Conservation (phyloP, 2,797 vertebrate species). For the Spea hammondii region DNA sequence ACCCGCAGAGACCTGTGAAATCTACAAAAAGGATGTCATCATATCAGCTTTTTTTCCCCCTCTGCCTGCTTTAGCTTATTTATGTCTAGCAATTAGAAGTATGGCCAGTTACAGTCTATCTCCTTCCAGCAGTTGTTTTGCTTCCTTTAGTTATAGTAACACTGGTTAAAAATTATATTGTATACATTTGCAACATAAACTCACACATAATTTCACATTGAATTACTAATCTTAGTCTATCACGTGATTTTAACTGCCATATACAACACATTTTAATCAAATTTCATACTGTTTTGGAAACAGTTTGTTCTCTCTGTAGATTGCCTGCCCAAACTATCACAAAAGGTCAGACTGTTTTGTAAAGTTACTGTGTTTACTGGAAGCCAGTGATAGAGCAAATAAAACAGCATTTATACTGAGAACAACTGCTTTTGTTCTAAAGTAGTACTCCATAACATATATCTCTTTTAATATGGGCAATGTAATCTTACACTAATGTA, state of each 20-base stretch:
- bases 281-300: neutral
- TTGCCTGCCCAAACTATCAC: neutral
- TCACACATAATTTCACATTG: neutral
- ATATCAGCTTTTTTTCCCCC: neutral
- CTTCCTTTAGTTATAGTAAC: neutral
- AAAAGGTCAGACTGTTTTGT: too few relatives aligned
- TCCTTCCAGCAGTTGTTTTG: constrained; percentile 15
- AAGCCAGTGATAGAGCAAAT: too few relatives aligned
- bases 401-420: too few relatives aligned
- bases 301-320: neutral
- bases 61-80: constrained; percentile 18
- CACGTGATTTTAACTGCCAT: neutral
- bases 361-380: too few relatives aligned
- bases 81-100: constrained; percentile 7
- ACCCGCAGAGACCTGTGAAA: constrained; percentile 8
- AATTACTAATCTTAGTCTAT: neutral
- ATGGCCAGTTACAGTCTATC: constrained; percentile 5
- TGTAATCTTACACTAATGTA: too few relatives aligned
- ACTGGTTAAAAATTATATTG: neutral
- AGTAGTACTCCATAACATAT: too few relatives aligned
- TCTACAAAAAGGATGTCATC: constrained; percentile 20
- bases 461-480: too few relatives aligned
- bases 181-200: neutral
- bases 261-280: neutral
- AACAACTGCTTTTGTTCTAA: too few relatives aligned